Evolutionary conservation across 2,797 vertebrate genomes (phyloP).

Genomic region (Anguilla marmorata): DNA sequence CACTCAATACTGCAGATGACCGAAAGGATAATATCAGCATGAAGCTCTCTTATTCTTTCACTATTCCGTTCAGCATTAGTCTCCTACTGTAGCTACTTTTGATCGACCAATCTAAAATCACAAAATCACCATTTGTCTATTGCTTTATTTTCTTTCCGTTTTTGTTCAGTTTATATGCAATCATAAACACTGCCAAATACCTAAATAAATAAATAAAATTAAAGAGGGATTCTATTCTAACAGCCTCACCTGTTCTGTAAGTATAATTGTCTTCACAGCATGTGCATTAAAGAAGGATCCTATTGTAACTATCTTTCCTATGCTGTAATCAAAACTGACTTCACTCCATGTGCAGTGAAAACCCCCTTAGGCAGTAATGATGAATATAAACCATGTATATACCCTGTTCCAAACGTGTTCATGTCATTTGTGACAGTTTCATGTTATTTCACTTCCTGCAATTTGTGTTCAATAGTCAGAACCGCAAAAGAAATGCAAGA

Average conservation of each 20-base stretch:
- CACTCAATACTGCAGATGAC: slow-evolving; percentile 54
- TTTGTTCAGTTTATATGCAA: neutral
- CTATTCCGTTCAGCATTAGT: neutral
- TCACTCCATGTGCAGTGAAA: neutral
- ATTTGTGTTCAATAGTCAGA: too few relatives aligned
- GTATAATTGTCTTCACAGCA: neutral
- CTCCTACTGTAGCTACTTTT: neutral
- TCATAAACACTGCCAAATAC: too few relatives aligned
- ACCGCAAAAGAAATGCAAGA: neutral
- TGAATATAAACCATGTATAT: neutral
- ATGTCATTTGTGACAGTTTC: too few relatives aligned
- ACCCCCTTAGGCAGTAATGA: neutral
- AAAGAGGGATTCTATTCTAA: too few relatives aligned
- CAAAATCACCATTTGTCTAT: neutral
- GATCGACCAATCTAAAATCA: neutral
- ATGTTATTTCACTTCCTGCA: too few relatives aligned
- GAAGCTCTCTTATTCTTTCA: neutral
- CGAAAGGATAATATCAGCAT: neutral
- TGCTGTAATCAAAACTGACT: too few relatives aligned
- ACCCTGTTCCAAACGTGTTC: too few relatives aligned
- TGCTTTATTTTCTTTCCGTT: neutral
- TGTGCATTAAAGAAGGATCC: too few relatives aligned
- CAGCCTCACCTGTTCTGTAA: neutral
- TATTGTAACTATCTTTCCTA: too few relatives aligned
- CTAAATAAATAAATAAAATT: too few relatives aligned